A percentile compares a stretch with the other conserved stretches of the same genome.
These are phyloP conservation scores for Argyresthia albistria DNA, from an alignment of 2,888 invertebrate species.

Conservation along the genomic window DNA sequence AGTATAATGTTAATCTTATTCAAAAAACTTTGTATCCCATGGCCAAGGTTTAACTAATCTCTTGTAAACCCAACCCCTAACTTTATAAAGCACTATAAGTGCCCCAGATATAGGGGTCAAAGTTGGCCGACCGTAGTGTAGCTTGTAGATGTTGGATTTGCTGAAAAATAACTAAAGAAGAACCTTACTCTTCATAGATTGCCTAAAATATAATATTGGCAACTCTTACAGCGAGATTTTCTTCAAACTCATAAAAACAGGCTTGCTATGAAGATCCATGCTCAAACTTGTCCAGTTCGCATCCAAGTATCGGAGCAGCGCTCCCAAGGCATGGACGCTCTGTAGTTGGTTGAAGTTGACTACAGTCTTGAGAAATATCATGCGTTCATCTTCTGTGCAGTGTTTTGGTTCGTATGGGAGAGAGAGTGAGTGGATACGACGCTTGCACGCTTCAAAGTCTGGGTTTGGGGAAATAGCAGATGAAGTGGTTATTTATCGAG, in stretches of 20 bases:
- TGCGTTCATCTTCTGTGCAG: constrained; percentile 65
- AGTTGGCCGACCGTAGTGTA: too few relatives aligned
- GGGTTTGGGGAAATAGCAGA: background rate
- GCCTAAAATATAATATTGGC: too few relatives aligned
- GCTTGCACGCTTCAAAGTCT: constrained; percentile 73
- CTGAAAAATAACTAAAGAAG: too few relatives aligned
- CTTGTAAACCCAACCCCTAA: too few relatives aligned
- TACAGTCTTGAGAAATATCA: constrained; percentile 72
- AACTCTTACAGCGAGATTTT: constrained; percentile 74
- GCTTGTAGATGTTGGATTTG: too few relatives aligned
- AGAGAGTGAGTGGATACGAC: constrained; percentile 64
- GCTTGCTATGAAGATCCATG: constrained; percentile 57
- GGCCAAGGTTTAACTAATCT: too few relatives aligned
- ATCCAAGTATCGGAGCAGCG: constrained; percentile 80
- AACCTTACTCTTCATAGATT: too few relatives aligned
- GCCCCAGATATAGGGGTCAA: too few relatives aligned
- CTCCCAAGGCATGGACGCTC: constrained; percentile 80
- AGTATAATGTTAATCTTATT: too few relatives aligned
- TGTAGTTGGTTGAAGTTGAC: constrained; percentile 75
- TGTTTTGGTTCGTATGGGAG: constrained; percentile 68
- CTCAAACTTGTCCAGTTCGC: constrained; percentile 71
- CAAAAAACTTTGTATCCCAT: too few relatives aligned
- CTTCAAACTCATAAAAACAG: constrained; percentile 67
- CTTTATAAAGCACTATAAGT: too few relatives aligned
- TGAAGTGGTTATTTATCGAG: background rate